Conservation (phyloP, 2,113 vertebrate species). For the Dicrurus megarhynchus region DNA sequence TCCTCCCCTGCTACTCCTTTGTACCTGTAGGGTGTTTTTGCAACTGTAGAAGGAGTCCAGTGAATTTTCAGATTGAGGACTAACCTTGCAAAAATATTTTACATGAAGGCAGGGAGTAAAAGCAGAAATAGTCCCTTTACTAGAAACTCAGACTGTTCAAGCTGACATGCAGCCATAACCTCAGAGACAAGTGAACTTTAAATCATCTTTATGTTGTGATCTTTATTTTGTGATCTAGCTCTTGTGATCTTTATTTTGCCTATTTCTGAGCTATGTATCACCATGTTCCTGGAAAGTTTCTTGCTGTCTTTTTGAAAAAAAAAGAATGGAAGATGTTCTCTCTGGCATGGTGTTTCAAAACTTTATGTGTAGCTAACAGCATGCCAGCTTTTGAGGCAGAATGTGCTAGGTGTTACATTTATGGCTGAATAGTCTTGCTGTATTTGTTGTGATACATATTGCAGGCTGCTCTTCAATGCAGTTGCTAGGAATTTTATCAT, state of each 20-base stretch:
- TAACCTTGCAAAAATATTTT: neutral
- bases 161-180: neutral
- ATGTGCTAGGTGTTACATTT: neutral
- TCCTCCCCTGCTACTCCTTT: neutral
- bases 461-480: neutral
- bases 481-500: slow-evolving; percentile 9
- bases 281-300: neutral
- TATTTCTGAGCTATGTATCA: neutral
- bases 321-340: neutral
- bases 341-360: neutral
- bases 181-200: neutral
- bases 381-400: neutral
- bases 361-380: neutral
- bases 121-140: neutral
- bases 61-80: neutral
- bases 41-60: neutral
- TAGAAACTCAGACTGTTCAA: neutral
- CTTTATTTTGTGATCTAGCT: neutral
- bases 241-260: neutral
- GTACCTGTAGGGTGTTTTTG: neutral
- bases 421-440: neutral
- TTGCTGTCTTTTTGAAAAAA: neutral
- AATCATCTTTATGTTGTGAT: neutral
- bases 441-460: neutral
- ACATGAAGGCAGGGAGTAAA: neutral